Percentiles rank a stretch among this genome's conserved stretches.
Conservation (phyloP, 2,797 vertebrate species). For the Halcyon chelicuti region DNA sequence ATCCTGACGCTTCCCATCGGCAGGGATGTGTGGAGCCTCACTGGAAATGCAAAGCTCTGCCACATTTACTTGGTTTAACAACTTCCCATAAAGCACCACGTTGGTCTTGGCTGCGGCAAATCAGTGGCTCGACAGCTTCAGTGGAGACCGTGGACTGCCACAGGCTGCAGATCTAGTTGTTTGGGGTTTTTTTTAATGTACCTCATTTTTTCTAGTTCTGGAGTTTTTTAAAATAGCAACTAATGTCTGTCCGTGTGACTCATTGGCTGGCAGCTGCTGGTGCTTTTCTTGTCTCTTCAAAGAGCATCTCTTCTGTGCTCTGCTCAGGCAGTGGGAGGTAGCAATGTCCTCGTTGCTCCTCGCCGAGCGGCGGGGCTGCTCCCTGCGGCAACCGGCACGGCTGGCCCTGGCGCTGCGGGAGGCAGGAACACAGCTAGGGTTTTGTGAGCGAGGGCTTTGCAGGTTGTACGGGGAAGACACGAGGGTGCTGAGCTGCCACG, state of each 20-base stretch:
- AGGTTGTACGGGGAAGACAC: not conserved
- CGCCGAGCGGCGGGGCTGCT: not conserved
- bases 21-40: not conserved
- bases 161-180: not conserved
- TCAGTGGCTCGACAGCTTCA: not conserved
- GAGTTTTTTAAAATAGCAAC: not conserved
- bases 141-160: not conserved
- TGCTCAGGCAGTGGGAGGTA: constrained; percentile 21
- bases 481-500: not conserved
- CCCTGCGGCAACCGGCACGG: not conserved
- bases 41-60: not conserved
- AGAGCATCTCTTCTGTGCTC: not conserved
- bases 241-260: constrained; percentile 10
- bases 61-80: not conserved
- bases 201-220: not conserved
- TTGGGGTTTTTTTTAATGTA: not conserved
- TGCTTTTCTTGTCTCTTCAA: constrained; percentile 21
- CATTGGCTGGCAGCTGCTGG: not conserved
- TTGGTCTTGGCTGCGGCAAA: not conserved
- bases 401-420: not conserved
- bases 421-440: not conserved
- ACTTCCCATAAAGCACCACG: fast-evolving
- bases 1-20: not conserved
- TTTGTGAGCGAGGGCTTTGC: not conserved
- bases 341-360: not conserved